These are phyloP conservation scores for Prenolepis imparis DNA, from an alignment of 2,888 invertebrate genomes.

Conservation along the genomic window DNA sequence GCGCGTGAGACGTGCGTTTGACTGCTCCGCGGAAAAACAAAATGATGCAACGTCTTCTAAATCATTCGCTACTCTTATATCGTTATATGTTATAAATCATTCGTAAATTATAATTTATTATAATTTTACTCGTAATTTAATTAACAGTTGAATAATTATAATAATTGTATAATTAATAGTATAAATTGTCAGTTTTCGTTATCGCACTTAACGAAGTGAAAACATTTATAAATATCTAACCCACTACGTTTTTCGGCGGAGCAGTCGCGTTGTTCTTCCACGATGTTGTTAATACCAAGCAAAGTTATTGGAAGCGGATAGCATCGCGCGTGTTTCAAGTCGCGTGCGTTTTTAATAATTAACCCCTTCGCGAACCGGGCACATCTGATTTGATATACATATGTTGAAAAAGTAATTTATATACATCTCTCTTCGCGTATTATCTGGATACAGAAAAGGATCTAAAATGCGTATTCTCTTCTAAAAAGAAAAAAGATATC, in stretches of 20 bases:
- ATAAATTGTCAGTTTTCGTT: not conserved
- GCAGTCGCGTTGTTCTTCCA: constrained; percentile 31
- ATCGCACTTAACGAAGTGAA: not conserved
- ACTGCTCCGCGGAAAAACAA: constrained; percentile 7
- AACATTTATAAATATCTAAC: not conserved
- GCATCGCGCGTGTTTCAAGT: not conserved
- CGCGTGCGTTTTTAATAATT: constrained; percentile 4
- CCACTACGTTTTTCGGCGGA: constrained; percentile 19
- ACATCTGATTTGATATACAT: not conserved
- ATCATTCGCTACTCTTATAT: not conserved
- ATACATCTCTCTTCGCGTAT: not conserved
- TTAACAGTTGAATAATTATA: not conserved
- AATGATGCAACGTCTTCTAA: not conserved
- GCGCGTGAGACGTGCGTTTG: constrained; percentile 14
- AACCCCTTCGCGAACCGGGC: not conserved
- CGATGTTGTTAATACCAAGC: constrained; percentile 18
- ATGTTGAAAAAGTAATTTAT: not conserved
- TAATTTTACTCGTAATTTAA: not conserved
- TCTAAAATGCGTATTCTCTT: not conserved
- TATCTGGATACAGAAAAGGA: not conserved
- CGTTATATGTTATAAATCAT: not conserved
- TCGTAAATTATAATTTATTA: not conserved
- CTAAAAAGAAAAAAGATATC: not conserved
- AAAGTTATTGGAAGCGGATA: not conserved
- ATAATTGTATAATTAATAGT: not conserved